phyloP scores from a whole-genome alignment of 2,797 vertebrate genomes.

The Rhinogobio ventralis region DNA sequence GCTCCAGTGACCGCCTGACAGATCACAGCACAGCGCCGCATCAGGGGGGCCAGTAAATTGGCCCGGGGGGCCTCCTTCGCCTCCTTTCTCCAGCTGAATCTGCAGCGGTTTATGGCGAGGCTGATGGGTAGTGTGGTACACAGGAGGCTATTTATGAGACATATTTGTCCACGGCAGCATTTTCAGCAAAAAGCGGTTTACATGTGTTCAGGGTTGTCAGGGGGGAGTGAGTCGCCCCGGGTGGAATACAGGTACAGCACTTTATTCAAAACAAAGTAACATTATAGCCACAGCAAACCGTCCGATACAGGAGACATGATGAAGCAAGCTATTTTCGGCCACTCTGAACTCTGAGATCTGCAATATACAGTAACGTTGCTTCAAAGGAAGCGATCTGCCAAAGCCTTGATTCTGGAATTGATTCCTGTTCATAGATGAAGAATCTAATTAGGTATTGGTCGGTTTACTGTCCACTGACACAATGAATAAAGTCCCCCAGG shows the following conservation, averaged over 20 bases:
- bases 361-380: conserved; percentile 13
- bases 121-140: conserved; percentile 47
- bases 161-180: conserved; percentile 48
- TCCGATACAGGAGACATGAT: conserved; percentile 30
- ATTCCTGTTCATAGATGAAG: conserved; percentile 50
- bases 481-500: conserved; percentile 44
- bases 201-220: conserved; percentile 53
- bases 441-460: conserved; percentile 47
- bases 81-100: conserved; percentile 47
- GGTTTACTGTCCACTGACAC: conserved; percentile 50
- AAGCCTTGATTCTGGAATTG: conserved; percentile 41
- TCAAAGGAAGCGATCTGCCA: conserved; percentile 43
- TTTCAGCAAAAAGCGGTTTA: conserved; percentile 57
- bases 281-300: conserved; percentile 25
- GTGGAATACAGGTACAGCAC: conserved; percentile 52
- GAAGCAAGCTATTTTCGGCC: conserved; percentile 33
- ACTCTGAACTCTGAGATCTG: conserved; percentile 20
- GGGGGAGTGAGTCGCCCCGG: conserved; percentile 31
- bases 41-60: conserved; percentile 64
- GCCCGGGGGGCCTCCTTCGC: conserved; percentile 53
- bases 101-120: conserved; percentile 37
- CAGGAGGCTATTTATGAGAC: conserved; percentile 53
- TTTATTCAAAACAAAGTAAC: conserved; percentile 51
- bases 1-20: conserved; percentile 64
- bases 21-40: conserved; percentile 60